Base-by-base conservation (phyloP, 2,888 invertebrate species). In the Colletes collaris region DNA sequence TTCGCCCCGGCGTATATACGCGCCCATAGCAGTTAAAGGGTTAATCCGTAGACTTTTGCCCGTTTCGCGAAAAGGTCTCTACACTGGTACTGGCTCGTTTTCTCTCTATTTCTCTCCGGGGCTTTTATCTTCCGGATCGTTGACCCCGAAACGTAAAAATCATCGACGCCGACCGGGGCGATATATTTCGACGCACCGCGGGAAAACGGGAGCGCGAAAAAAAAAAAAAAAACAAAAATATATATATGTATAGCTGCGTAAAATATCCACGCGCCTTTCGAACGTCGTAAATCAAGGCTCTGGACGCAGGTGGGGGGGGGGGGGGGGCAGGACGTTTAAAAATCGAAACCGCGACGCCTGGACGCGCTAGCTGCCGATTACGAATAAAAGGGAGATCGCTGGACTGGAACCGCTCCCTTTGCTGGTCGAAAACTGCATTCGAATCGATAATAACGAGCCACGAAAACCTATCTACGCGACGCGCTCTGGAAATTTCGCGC, bases 361-460 rank as follows among this genome's bases (percentile, higher is more conserved):
- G 81, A 72, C 65, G 58, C 70, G 71, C 72, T 70, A 56, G 71
- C 72, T 70, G 58, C 37, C 46, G 53, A 79, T 83, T 78, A 72
- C 78, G 64, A 76, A 79, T 79, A 84, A 79, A 60, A 82, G 84
- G 82, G 84, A 82, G 84, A 79, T 81, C 84, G 79, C 66, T 81
- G 83, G 70, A 59, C 67, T 75, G 84, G 84, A 81, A 83, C 66
- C 81, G 60, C 69, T 63, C 71, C 71, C 70, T 83, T 83, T 79
- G 82, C 73, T 66, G 77, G 77, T 70, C 74, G 66, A 72, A 84
- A 81, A 76, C 74, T 76, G 73, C 63, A 50, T 76, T 7, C 27
- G 73, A 83, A 79, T 84, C 84, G 84, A 84, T 84, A 83, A 76
- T 69, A 46, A 49, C 53, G 72, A 40, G 53, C 27, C 27, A 2